Percentiles rank a stretch among this genome's conserved stretches.
These are phyloP conservation scores for Urocitellus parryii DNA, from an alignment of 2,113 vertebrate genomes.

Conservation along the genomic window DNA sequence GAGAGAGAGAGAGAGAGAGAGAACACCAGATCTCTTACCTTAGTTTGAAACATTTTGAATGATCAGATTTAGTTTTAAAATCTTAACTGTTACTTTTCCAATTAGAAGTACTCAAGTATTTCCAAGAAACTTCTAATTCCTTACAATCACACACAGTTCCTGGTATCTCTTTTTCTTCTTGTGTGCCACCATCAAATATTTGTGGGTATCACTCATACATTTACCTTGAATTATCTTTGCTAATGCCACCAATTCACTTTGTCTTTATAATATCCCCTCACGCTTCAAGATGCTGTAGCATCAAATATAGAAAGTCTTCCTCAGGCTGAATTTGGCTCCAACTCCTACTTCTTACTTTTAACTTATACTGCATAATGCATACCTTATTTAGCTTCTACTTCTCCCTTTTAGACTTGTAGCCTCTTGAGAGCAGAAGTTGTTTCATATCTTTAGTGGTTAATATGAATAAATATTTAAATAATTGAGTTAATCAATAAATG, in stretches of 20 bases:
- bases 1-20: too few species aligned
- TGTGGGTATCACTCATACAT: not conserved
- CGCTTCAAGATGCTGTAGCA: not conserved
- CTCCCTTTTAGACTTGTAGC: not conserved
- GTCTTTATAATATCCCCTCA: not conserved
- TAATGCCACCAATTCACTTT: not conserved
- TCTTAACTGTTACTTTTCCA: not conserved
- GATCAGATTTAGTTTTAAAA: slow-evolving; percentile 3
- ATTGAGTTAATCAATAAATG: not conserved
- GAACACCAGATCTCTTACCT: not conserved
- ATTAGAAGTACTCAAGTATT: not conserved
- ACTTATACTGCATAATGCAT: not conserved
- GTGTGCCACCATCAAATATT: not conserved
- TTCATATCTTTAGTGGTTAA: not conserved
- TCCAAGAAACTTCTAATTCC: not conserved
- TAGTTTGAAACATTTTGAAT: not conserved
- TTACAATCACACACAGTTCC: not conserved
- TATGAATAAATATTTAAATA: not conserved
- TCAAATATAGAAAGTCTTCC: not conserved
- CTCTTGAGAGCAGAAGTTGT: not conserved
- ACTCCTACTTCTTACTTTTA: not conserved
- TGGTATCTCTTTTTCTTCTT: not conserved
- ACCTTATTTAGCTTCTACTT: not conserved
- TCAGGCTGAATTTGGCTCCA: not conserved
- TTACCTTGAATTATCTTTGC: not conserved